Base-by-base conservation (phyloP, 2,888 invertebrate species). In the Heliconius hortense region DNA sequence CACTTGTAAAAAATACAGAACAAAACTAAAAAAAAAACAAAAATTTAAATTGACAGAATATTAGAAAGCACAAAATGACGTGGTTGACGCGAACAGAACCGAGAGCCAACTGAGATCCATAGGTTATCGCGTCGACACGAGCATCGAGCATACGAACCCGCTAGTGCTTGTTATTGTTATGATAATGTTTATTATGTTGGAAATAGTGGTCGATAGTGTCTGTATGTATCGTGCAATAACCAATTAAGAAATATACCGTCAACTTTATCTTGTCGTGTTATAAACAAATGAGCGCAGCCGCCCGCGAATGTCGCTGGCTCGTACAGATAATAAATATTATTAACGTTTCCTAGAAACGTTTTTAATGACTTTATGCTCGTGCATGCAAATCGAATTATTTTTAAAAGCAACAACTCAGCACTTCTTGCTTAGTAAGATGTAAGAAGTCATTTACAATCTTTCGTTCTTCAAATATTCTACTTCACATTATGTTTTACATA, bases 181-280 rank as follows among this genome's bases (percentile, higher is more conserved):
- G 93, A 93, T 93, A 93, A 93, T 91, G 86, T 88, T 91, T 92
- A 91, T 92, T 93, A 92, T 91, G 91, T 91, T 92, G 89, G 89
- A 89, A 92, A 92, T 91, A 90, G 88, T 89, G 89, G 82, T 84
- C 87, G 92, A 93, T 93, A 93, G 89, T 87, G 90, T 82, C 85
- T 86, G 82, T 92, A 92, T 92, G 82, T 92, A 92, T 92, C 93
- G 87, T 87, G 90, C 90, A 88, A 88, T 88, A 85, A 87, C 89
- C 85, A 93, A 93, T 92, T 93, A 93, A 92, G 89, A 90, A 90
- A 86, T 88, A 90, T 89, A 89, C 85, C 85, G 86, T 86, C 84
- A 81, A 81, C 82, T 84, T 88, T 89, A 89, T 90, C 87, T 86
- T 78, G 80, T 82, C 85, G 82, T 83, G 82, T 85, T 84, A 85